These are phyloP conservation scores for Hydractinia echinata DNA, from an alignment of 30 jellyfish, hydroid and myxozoan species.

Conservation along the genomic window DNA sequence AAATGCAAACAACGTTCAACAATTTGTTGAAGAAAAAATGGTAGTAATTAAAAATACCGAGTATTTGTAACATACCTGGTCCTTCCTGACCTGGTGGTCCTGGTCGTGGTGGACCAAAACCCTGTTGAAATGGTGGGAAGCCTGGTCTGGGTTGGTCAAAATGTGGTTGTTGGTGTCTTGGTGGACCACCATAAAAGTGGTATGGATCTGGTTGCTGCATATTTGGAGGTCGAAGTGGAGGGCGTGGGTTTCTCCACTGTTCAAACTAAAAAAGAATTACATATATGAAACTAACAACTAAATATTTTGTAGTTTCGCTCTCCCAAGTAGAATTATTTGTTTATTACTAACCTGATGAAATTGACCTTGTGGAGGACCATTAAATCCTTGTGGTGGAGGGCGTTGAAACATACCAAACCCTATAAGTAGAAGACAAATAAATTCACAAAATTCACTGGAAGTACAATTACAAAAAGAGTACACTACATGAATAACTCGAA, in stretches of 20 bases:
- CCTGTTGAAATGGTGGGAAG: background rate
- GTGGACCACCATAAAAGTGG: conserved; percentile 34
- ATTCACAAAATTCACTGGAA: too few species aligned
- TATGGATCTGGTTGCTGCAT: conserved; percentile 31
- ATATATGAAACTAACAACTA: background rate
- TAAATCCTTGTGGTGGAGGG: too few species aligned
- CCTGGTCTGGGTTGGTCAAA: conserved; percentile 30
- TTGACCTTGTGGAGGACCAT: too few species aligned
- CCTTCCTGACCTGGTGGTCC: background rate
- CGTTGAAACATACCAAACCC: too few species aligned
- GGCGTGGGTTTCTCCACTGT: conserved; percentile 22
- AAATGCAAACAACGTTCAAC: background rate
- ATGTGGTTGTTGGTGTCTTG: conserved; percentile 32
- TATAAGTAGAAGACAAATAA: too few species aligned
- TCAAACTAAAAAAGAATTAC: conserved; percentile 5
- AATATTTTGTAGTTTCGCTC: background rate
- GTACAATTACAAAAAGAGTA: too few species aligned
- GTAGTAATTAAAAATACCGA: background rate
- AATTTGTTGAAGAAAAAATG: background rate
- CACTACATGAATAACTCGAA: too few species aligned
- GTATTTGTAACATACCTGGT: background rate
- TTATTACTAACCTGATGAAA: too few species aligned
- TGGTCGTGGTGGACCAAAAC: conserved; percentile 16
- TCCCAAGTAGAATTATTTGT: too few species aligned
- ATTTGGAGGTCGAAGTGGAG: conserved; percentile 23